Percentiles rank a stretch among this genome's conserved stretches.
Evolutionary conservation across 2,888 invertebrate species (phyloP).

Genomic region (Chironomus tentans): DNA sequence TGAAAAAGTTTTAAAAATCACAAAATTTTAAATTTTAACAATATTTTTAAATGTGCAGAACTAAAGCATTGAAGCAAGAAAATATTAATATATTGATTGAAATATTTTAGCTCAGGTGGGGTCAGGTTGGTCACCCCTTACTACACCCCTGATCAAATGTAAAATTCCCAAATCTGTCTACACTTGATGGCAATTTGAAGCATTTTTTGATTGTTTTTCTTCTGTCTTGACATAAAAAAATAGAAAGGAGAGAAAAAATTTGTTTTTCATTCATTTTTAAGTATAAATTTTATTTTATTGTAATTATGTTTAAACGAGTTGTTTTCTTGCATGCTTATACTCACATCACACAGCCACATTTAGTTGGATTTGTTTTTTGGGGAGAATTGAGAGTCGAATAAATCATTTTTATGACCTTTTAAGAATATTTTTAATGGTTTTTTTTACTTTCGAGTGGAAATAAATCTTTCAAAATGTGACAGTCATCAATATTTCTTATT

Average conservation of each 20-base stretch:
- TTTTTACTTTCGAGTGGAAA: neutral
- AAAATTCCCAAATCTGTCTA: neutral
- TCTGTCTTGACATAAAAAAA: neutral
- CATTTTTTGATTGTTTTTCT: neutral
- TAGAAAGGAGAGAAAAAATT: neutral
- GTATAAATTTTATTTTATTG: too few species aligned
- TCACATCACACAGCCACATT: neutral
- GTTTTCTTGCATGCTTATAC: neutral
- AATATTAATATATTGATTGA: too few species aligned
- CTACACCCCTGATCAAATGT: too few species aligned
- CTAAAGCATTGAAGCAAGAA: too few species aligned
- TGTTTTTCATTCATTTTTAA: neutral
- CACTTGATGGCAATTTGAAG: neutral
- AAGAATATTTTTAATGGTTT: neutral
- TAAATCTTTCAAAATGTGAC: neutral
- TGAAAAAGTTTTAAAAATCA: too few species aligned
- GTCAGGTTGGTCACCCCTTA: too few species aligned
- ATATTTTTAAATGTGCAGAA: too few species aligned
- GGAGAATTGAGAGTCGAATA: neutral
- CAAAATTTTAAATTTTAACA: too few species aligned
- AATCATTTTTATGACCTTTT: neutral
- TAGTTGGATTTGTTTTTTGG: neutral
- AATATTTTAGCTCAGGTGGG: too few species aligned
- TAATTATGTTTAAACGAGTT: neutral
- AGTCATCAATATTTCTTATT: neutral